Percentiles rank a stretch among this genome's conserved stretches.
Conservation (phyloP, 2,113 vertebrate genomes). For the Blennius ocellaris region DNA sequence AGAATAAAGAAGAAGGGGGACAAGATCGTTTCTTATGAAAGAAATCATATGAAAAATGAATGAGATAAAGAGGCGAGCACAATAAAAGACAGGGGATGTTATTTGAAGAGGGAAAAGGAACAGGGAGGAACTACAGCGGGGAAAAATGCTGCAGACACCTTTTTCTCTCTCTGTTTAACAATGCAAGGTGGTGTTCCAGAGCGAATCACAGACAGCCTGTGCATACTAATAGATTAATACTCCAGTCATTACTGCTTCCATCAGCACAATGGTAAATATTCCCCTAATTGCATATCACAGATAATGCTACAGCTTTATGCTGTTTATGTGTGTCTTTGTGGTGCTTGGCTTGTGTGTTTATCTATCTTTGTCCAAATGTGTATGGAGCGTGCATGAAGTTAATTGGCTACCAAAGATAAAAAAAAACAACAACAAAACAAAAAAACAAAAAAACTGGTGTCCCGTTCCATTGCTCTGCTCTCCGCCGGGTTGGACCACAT, state of each 20-base stretch:
- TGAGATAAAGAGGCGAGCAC: neutral
- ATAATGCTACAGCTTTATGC: constrained; percentile 55
- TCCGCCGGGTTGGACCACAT: constrained; percentile 32
- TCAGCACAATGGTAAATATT: constrained; percentile 70
- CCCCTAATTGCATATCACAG: constrained; percentile 67
- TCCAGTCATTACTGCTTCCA: constrained; percentile 59
- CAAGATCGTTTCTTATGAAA: too few species aligned
- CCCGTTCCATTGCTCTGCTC: constrained; percentile 46
- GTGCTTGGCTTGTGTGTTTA: constrained; percentile 43
- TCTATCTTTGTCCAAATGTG: constrained; percentile 26
- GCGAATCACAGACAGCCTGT: constrained; percentile 58
- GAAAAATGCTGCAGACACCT: constrained; percentile 39
- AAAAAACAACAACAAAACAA: constrained; percentile 61
- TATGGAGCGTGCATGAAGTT: constrained; percentile 40
- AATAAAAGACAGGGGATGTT: constrained; percentile 25
- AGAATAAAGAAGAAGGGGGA: constrained; percentile 6
- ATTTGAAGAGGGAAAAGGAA: constrained; percentile 29
- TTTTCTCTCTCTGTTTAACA: constrained; percentile 53
- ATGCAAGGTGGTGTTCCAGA: constrained; percentile 50
- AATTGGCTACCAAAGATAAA: constrained; percentile 66
- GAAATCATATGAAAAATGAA: constrained; percentile 23
- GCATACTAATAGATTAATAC: constrained; percentile 69
- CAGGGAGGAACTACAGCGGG: constrained; percentile 2
- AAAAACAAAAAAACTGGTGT: constrained; percentile 51
- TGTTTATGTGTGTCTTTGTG: constrained; percentile 34